Base-by-base conservation (phyloP, 2,113 vertebrate genomes). In the Coptodon bakossiorum region DNA sequence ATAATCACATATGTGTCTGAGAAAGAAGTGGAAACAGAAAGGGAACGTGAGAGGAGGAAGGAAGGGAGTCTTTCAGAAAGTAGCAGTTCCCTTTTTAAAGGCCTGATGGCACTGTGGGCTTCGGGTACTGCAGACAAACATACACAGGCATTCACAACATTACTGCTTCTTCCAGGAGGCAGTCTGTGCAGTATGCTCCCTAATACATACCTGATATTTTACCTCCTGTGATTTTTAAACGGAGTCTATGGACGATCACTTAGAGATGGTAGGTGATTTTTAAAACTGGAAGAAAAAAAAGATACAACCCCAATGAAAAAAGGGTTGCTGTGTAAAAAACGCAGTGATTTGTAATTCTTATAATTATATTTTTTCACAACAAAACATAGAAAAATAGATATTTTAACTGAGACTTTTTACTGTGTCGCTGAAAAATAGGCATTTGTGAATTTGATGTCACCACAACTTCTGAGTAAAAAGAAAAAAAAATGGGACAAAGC, bases 91-190 rank as follows among this genome's bases (percentile, higher is more conserved):
- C 86, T 31, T 57, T 85, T 24, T 66, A 91, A 95, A 56, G 85
- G 92, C 94, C 91, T 95, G 96, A 87, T 94, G 96, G 96, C 96
- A 93, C 96, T 97, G 95, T 96, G 91, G 92, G 83, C 93, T 88
- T 94, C 95, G 86, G 61, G 89, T 94, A 86, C 48, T 80, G 71
- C 86, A 52, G 66, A 79, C 86, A 57, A 14, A 76, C 80, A 61
- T 48, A 79, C 57, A 73, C 80, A 84, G 10, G 27, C 57, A 40
- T 66, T 80, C 48, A 61, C 56, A 80, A 40, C 40, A 76, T 80
- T 80, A 73, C 86, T 53, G 24, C 57, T 27, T 27, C 59, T 24
- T 80, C 57, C 76, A 81, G 36, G 36, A 82, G 82, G 80, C 22
- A 11, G 59, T 81, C 63, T 34, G 6, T 56, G 66, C 45, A 86